Conservation (phyloP, 2,888 invertebrate genomes). For the Branchellion lobata region DNA sequence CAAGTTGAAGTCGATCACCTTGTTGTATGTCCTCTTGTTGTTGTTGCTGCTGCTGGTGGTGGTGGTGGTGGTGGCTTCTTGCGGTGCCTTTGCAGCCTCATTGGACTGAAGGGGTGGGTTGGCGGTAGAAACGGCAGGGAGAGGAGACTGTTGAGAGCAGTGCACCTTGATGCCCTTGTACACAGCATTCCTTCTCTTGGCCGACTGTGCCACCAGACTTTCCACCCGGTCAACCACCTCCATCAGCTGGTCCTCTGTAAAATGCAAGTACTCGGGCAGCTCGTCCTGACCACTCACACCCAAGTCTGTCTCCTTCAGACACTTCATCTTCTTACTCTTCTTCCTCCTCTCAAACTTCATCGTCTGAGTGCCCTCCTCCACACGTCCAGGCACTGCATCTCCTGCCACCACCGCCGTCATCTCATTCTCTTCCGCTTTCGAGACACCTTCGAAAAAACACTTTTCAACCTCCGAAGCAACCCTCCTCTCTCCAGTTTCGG, state of each 20-base stretch:
- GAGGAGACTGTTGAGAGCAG: background rate
- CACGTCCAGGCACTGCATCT: slow-evolving; percentile 1
- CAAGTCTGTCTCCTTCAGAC: background rate
- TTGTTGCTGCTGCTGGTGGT: no score
- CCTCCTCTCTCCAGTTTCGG: no score
- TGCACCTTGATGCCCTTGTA: background rate
- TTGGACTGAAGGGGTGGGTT: no score
- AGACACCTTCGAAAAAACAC: background rate
- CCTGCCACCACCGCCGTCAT: background rate
- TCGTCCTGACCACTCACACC: background rate
- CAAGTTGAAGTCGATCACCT: slow-evolving; percentile 10
- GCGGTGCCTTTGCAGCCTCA: no score
- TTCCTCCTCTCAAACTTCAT: slow-evolving; percentile 27
- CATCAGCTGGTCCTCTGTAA: slow-evolving; percentile 34
- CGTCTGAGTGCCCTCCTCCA: slow-evolving; percentile 41
- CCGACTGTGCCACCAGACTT: slow-evolving; percentile 18
- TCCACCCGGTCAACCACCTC: slow-evolving; percentile 32
- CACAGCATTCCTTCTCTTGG: no score
- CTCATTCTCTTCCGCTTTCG: background rate
- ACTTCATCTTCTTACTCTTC: slow-evolving; percentile 23
- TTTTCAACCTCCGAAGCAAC: background rate
- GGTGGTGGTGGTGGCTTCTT: no score
- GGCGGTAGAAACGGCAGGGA: background rate
- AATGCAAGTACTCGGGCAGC: slow-evolving; percentile 19
- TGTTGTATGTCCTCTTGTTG: background rate